Evolutionary conservation across 2,888 invertebrate genomes (phyloP), one percentile per base, ranked within the genome.

Genomic region (Boloria selene): DNA sequence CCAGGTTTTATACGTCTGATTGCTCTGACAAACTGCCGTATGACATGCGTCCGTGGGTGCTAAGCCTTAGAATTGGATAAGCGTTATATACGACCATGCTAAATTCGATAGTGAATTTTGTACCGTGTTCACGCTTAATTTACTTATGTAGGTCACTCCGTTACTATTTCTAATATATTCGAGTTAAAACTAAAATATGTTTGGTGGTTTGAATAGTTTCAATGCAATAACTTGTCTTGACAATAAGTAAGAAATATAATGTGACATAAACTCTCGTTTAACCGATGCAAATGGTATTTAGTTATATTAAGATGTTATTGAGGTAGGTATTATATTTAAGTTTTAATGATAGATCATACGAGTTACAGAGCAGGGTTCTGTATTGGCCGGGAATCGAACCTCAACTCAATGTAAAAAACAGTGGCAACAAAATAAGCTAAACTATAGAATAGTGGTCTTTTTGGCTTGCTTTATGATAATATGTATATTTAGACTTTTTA

Each of bases 1-100:
- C 79, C 77, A 79, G 79, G 77, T 78, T 81, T 76, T 75, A 74
- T 75, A 73, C 79, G 79, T 82, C 79, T 84, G 82, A 85, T 85
- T 84, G 86, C 86, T 79, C 84, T 88, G 88, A 89, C 88, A 86
- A 89, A 89, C 85, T 83, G 85, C 86, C 74, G 79, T 78, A 80
- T 82, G 86, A 81, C 90, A 90, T 88, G 90, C 74, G 71, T 56
- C 74, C 78, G 84, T 83, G 84, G 83, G 84, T 79, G 82, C 80
- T 80, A 73, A 69, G 79, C 77, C 74, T 79, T 81, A 84, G 59
- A 49, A 44, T 54, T 61, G 54, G 60, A 68, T 68, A 62, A 64
- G 60, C 64, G 64, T 69, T 64, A 58, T 70, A 56, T 62, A 64
- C 61, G 50, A 45, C 70, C 66, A 68, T 69, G 68, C 65, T 70